Conservation (phyloP, 2,113 vertebrate species). For the Ginglymostoma cirratum region DNA sequence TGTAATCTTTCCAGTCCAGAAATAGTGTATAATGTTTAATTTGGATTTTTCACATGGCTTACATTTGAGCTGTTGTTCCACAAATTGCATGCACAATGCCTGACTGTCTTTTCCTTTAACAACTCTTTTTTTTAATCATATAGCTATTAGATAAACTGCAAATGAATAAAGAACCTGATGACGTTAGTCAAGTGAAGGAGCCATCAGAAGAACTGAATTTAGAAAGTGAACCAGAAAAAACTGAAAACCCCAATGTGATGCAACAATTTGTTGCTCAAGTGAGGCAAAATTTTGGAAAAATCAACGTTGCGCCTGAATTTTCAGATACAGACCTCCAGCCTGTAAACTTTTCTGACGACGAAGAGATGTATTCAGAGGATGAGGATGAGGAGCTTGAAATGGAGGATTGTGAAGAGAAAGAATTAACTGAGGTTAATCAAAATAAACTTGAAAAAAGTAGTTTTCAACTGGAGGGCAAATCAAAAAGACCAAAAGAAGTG, state of each 20-base stretch:
- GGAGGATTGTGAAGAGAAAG: constrained; percentile 31
- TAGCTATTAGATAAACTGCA: background rate
- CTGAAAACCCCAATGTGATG: constrained; percentile 46
- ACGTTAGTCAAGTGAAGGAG: background rate
- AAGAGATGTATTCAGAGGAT: constrained; percentile 45
- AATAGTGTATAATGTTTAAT: background rate
- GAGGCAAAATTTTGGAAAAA: constrained; percentile 88
- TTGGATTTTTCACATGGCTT: background rate
- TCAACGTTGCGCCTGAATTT: constrained; percentile 83
- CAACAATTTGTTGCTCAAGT: constrained; percentile 70
- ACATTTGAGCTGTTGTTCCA: background rate
- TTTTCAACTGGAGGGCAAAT: constrained; percentile 41
- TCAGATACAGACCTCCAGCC: constrained; percentile 80
- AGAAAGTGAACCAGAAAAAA: background rate
- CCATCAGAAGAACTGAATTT: background rate
- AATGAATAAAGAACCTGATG: background rate
- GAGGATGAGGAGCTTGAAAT: constrained; percentile 27
- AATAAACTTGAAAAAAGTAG: background rate
- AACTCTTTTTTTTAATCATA: background rate
- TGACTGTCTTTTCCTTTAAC: background rate
- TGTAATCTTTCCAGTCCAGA: background rate
- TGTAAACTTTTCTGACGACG: constrained; percentile 70
- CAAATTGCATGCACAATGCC: background rate
- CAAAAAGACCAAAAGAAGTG: constrained; percentile 53
- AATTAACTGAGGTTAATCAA: background rate